phyloP scores from a whole-genome alignment of 2,113 vertebrate genomes.

The Condylura cristata region DNA sequence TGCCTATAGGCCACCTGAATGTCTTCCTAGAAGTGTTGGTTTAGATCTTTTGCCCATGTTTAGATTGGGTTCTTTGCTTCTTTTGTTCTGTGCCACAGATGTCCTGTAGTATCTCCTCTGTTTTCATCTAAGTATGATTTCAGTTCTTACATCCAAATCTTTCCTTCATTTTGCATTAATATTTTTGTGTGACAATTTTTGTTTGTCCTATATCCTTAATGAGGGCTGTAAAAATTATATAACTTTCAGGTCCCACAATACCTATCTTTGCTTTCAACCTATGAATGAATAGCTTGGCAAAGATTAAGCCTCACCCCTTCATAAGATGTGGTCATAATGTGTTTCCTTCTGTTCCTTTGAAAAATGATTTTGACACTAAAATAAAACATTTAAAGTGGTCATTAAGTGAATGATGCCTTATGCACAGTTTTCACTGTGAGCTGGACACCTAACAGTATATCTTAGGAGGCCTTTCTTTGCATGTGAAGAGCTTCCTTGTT shows the following conservation, averaged over 20 bases:
- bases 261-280: background rate
- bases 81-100: no score
- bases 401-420: background rate
- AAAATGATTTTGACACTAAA: constrained; percentile 1
- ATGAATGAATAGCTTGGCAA: background rate
- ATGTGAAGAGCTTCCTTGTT: background rate
- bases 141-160: background rate
- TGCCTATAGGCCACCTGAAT: no score
- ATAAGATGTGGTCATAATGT: no score
- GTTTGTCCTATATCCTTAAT: background rate
- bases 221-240: background rate
- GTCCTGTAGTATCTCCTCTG: no score
- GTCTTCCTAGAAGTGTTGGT: no score
- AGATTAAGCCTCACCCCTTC: background rate
- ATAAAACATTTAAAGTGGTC: background rate
- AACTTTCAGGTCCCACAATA: background rate
- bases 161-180: background rate
- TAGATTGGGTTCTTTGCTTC: background rate
- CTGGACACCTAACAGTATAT: background rate
- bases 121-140: no score
- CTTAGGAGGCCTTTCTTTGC: background rate
- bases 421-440: background rate
- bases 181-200: background rate
- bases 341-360: background rate
- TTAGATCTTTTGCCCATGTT: no score